phyloP scores from a whole-genome alignment of 1,140 invertebrate genomes.

The Drosophila suzukii region DNA sequence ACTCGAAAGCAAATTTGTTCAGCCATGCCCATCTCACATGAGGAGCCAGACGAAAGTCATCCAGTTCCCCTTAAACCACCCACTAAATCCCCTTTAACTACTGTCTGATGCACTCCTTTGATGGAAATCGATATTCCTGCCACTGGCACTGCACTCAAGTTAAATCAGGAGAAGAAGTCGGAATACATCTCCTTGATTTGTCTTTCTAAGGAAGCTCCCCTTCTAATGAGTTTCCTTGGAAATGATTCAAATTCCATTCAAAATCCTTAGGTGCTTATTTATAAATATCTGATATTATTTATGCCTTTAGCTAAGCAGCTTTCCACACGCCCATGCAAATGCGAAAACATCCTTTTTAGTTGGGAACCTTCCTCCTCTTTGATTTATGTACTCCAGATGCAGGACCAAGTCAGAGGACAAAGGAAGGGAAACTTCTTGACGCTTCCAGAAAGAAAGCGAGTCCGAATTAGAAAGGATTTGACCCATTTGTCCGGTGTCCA shows the following conservation, averaged over 20 bases:
- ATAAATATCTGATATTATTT: constrained; percentile 52
- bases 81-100: constrained; percentile 8
- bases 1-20: constrained; percentile 67
- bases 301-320: constrained; percentile 1
- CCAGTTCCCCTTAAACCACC: not conserved
- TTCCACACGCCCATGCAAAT: constrained; percentile 11
- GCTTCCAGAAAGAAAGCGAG: constrained; percentile 13
- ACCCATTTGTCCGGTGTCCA: constrained; percentile 52
- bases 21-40: constrained; percentile 30
- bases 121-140: constrained; percentile 58
- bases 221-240: constrained; percentile 29
- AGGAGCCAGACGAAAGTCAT: constrained; percentile 23
- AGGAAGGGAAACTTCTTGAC: constrained; percentile 6
- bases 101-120: constrained; percentile 26
- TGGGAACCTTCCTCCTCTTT: not conserved
- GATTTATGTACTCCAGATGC: constrained; percentile 49
- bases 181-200: not conserved
- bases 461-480: constrained; percentile 61
- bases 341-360: constrained; percentile 12
- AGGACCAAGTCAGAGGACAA: constrained; percentile 14
- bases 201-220: too few relatives aligned
- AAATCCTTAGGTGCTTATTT: constrained; percentile 13
- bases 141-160: constrained; percentile 29
- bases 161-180: not conserved
- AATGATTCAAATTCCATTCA: not conserved